Base-by-base conservation (phyloP, 1,140 invertebrate genomes). In the Scaptomyza montana region DNA sequence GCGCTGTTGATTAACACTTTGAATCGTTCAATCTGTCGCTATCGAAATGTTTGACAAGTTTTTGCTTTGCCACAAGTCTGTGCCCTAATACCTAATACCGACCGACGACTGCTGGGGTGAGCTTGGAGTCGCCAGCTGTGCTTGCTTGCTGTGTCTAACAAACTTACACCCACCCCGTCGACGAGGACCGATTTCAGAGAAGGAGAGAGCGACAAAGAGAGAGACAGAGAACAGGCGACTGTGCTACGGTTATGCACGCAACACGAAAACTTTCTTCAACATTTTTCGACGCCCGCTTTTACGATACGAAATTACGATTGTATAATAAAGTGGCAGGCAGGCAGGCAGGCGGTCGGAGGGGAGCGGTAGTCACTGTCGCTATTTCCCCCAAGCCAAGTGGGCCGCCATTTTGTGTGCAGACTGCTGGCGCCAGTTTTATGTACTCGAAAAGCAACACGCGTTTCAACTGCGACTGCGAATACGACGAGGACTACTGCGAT, bases 251-350 rank as follows among this genome's bases (percentile, higher is more conserved):
- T 76, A 75, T 86, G 78, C 82, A 86, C 82, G 82, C 82, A 86
- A 86, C 82, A 87, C 78, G 82, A 86, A 86, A 86, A 86, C 70
- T 87, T 86, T 86, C 82, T 81, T 82, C 77, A 64, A 82, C 82
- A 87, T 87, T 86, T 84, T 84, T 85, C 62, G 80, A 66, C 80
- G 77, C 80, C 80, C 80, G 80, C 74, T 87, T 86, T 86, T 86
- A 86, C 82, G 82, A 86, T 87, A 82, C 82, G 82, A 87, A 86
- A 86, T 86, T 87, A 86, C 82, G 82, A 86, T 87, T 86, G 82
- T 86, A 86, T 86, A 86, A 86, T 86, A 86, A 86, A 86, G 82
- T 4, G 21, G 21, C 21, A 3, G 21, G 63, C 46, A 56, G 69
- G 70, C 41, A 25, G 39, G 39, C 39, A 41, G 12, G 12, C 39